Evolutionary conservation across 2,113 vertebrate species (phyloP).

Genomic region (Stigmatopora nigra): DNA sequence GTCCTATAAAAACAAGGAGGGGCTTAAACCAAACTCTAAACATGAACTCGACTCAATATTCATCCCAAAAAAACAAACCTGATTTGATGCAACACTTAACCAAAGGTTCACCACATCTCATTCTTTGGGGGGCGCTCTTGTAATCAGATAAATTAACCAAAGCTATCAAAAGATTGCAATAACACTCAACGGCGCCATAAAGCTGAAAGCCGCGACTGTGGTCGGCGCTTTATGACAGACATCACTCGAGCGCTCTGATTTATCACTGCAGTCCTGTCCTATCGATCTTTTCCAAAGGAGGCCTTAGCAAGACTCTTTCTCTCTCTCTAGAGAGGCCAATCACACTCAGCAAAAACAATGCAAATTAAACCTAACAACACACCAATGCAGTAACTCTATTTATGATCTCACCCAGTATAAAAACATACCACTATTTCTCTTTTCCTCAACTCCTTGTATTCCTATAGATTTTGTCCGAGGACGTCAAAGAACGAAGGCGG

Average conservation of each 20-base stretch:
- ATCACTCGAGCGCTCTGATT: slow-evolving; percentile 62
- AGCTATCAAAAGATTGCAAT: slow-evolving; percentile 78
- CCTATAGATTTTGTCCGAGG: slow-evolving; percentile 52
- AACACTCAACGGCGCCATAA: slow-evolving; percentile 73
- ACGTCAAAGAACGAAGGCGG: slow-evolving; percentile 50
- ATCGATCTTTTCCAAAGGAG: slow-evolving; percentile 60
- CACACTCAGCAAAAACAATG: slow-evolving; percentile 47
- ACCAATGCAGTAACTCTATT: slow-evolving; percentile 23
- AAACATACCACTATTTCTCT: slow-evolving; percentile 13
- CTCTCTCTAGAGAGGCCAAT: slow-evolving; percentile 49
- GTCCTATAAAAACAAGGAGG: neutral
- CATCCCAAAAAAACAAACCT: slow-evolving; percentile 21
- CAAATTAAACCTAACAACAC: slow-evolving; percentile 46
- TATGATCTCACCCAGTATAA: slow-evolving; percentile 42
- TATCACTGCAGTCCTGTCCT: slow-evolving; percentile 61
- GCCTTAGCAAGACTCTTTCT: slow-evolving; percentile 47
- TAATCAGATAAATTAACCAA: slow-evolving; percentile 77
- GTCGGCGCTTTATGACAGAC: slow-evolving; percentile 67
- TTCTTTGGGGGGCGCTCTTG: slow-evolving; percentile 54
- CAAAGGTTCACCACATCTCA: slow-evolving; percentile 56
- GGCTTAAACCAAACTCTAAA: slow-evolving; percentile 10
- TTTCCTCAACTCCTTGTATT: slow-evolving; percentile 13
- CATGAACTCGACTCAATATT: neutral
- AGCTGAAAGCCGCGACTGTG: slow-evolving; percentile 64
- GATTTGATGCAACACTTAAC: slow-evolving; percentile 38